Percentiles rank a stretch among this genome's conserved stretches.
phyloP scores from a whole-genome alignment of 2,888 invertebrate genomes.

The Nipponacmea schrenckii region DNA sequence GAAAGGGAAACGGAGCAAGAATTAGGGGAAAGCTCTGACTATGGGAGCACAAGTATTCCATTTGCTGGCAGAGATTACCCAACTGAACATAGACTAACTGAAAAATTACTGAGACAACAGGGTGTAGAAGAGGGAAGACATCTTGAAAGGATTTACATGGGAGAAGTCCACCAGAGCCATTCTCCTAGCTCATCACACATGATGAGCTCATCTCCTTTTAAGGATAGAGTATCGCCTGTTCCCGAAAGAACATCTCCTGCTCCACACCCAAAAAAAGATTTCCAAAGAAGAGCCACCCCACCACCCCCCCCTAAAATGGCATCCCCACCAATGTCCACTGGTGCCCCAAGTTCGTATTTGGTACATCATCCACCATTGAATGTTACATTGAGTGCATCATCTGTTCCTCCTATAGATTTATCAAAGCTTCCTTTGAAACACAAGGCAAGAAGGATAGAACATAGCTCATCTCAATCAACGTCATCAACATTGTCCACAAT shows the following conservation, averaged over 20 bases:
- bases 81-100: neutral
- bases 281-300: conserved; percentile 5
- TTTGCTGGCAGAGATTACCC: neutral
- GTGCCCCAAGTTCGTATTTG: neutral
- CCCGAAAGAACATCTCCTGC: conserved; percentile 4
- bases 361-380: neutral
- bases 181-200: conserved; percentile 10
- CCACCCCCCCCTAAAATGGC: neutral
- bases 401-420: neutral
- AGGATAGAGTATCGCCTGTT: neutral
- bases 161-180: conserved; percentile 1
- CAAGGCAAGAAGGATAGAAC: neutral
- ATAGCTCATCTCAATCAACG: neutral
- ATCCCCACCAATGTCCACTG: neutral
- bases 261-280: neutral
- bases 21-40: neutral
- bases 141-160: neutral
- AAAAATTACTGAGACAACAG: conserved; percentile 1
- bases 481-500: neutral
- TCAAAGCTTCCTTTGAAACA: neutral
- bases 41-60: neutral
- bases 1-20: neutral
- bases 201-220: neutral
- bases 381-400: neutral
- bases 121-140: neutral